phyloP scores from a whole-genome alignment of 2,888 invertebrate species.

The Cyclophora albipunctata region DNA sequence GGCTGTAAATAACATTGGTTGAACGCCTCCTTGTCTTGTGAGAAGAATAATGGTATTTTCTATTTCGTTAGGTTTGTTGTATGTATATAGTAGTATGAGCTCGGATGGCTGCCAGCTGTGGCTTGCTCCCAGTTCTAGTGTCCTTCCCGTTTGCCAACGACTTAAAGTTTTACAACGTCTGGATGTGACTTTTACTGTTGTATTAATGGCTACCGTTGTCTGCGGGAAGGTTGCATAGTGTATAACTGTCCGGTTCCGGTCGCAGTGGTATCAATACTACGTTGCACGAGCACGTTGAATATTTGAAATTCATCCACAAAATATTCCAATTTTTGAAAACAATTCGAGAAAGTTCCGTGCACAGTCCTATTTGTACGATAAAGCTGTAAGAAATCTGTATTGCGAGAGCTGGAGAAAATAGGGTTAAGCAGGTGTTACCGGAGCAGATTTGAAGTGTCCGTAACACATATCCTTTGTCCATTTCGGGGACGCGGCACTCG shows the following conservation, averaged over 20 bases:
- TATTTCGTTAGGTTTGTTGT: slow-evolving; percentile 63
- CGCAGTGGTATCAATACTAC: background rate
- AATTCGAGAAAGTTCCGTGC: no score
- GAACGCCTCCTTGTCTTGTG: slow-evolving; percentile 69
- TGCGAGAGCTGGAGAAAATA: no score
- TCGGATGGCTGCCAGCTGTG: slow-evolving; percentile 69
- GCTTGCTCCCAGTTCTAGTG: slow-evolving; percentile 37
- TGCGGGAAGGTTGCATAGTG: slow-evolving; percentile 14
- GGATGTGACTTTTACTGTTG: slow-evolving; percentile 36
- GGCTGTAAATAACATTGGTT: slow-evolving; percentile 67
- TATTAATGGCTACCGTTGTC: slow-evolving; percentile 20
- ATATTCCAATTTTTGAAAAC: no score
- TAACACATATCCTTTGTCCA: slow-evolving; percentile 21
- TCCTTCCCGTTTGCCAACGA: slow-evolving; percentile 45
- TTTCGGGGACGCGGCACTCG: slow-evolving; percentile 3
- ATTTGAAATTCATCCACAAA: no score
- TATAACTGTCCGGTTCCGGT: background rate
- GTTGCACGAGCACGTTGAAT: background rate
- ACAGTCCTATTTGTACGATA: no score
- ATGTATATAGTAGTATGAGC: slow-evolving; percentile 58
- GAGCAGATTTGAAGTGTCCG: slow-evolving; percentile 11
- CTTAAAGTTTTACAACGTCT: slow-evolving; percentile 43
- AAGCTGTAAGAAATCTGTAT: no score
- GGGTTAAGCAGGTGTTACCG: no score
- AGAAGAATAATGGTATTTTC: slow-evolving; percentile 72